These are phyloP conservation scores for Drosophila multiciliata DNA, from an alignment of 2,888 invertebrate genomes.

Conservation along the genomic window DNA sequence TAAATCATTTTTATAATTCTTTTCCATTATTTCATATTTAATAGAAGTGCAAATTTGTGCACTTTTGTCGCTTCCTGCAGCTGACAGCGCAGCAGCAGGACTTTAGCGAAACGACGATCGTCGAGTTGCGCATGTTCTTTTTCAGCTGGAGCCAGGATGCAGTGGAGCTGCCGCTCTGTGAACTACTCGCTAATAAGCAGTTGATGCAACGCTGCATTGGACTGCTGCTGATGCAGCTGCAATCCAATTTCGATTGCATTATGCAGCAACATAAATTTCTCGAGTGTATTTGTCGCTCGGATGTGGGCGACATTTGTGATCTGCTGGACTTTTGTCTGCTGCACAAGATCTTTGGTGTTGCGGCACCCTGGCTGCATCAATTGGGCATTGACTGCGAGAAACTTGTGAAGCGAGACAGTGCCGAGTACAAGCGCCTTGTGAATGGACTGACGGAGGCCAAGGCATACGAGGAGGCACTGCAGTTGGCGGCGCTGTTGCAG, in stretches of 20 bases:
- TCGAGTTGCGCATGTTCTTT: conserved; percentile 83
- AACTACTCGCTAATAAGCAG: conserved; percentile 85
- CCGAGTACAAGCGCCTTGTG: conserved; percentile 86
- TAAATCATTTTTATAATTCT: background rate
- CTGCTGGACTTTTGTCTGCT: conserved; percentile 85
- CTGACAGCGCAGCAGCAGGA: conserved; percentile 85
- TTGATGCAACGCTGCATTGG: conserved; percentile 86
- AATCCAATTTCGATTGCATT: conserved; percentile 87
- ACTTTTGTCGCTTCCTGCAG: conserved; percentile 87
- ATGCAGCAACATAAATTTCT: conserved; percentile 88
- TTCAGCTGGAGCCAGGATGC: conserved; percentile 82
- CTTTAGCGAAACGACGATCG: conserved; percentile 85
- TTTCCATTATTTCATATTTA: conserved; percentile 44
- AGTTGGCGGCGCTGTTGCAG: conserved; percentile 85
- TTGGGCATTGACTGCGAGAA: conserved; percentile 74
- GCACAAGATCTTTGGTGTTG: conserved; percentile 86
- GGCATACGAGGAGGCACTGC: conserved; percentile 86
- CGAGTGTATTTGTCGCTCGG: conserved; percentile 86
- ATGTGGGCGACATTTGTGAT: conserved; percentile 86
- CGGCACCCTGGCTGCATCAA: conserved; percentile 78
- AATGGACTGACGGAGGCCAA: conserved; percentile 84
- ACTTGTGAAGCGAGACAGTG: conserved; percentile 75
- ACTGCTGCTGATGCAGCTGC: conserved; percentile 87
- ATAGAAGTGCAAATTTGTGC: conserved; percentile 88
- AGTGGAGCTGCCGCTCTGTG: conserved; percentile 77